These are phyloP conservation scores for Diachasmimorpha longicaudata DNA, from an alignment of 1,140 invertebrate species.

Conservation along the genomic window DNA sequence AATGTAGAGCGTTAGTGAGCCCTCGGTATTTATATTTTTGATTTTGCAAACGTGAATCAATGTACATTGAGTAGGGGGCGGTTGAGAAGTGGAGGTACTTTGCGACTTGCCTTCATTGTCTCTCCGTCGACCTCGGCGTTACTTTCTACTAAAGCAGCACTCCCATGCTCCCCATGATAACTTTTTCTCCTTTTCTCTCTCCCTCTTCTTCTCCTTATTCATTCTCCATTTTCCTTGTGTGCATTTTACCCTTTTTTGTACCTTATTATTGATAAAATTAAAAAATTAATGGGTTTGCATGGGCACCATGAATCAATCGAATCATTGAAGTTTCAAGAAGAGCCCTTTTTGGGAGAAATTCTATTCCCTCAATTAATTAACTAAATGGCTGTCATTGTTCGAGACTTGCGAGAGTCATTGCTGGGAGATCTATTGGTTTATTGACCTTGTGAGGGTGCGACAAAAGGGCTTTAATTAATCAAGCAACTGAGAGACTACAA, in stretches of 20 bases:
- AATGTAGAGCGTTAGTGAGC: slow-evolving; percentile 25
- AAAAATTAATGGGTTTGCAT: too few species aligned
- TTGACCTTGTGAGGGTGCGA: neutral
- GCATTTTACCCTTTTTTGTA: neutral
- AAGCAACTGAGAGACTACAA: neutral
- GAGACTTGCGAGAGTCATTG: too few species aligned
- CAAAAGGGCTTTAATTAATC: neutral
- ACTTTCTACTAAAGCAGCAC: slow-evolving; percentile 45
- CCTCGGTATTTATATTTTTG: slow-evolving; percentile 16
- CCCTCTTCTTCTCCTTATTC: neutral
- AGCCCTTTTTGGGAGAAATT: too few species aligned
- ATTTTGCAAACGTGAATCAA: neutral
- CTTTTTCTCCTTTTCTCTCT: slow-evolving; percentile 14
- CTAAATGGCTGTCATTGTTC: too few species aligned
- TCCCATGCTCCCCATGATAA: slow-evolving; percentile 22
- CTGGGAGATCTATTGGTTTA: neutral
- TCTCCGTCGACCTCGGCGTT: slow-evolving; percentile 34
- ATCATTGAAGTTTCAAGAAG: too few species aligned
- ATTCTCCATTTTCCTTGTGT: slow-evolving; percentile 1
- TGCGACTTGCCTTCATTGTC: slow-evolving; percentile 42
- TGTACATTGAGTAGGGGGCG: neutral
- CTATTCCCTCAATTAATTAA: too few species aligned
- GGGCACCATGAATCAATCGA: too few species aligned
- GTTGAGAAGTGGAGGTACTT: slow-evolving; percentile 36
- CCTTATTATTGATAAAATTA: too few species aligned